Conservation (phyloP, 1,140 invertebrate genomes). For the Brachionus plicatilis region DNA sequence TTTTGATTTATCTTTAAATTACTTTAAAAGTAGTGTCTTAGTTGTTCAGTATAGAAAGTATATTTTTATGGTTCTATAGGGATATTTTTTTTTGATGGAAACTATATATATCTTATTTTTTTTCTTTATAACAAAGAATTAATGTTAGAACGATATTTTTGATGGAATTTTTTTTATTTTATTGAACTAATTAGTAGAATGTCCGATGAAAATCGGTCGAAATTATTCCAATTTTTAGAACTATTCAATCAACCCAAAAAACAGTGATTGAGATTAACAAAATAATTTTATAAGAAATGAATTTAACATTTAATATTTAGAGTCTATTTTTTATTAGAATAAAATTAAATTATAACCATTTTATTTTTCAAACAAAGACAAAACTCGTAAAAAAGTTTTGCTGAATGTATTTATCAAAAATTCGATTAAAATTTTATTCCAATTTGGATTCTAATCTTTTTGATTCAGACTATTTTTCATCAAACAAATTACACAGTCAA, state of each 20-base stretch:
- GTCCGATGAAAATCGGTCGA: background rate
- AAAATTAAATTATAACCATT: background rate
- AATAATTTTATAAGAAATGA: background rate
- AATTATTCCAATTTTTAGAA: background rate
- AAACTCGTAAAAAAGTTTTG: conserved; percentile 30
- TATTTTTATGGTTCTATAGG: background rate
- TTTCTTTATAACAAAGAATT: conserved; percentile 6
- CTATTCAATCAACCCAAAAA: background rate
- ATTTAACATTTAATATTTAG: background rate
- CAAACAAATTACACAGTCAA: background rate
- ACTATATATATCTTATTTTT: background rate
- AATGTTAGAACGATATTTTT: conserved; percentile 27
- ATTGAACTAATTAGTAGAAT: background rate
- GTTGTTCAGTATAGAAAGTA: background rate
- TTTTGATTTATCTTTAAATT: background rate
- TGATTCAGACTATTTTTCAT: background rate
- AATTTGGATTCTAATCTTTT: background rate
- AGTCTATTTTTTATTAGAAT: background rate
- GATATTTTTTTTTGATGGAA: background rate
- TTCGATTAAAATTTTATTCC: background rate
- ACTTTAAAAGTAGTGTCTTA: background rate
- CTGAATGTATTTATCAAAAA: background rate
- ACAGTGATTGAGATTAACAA: conserved; percentile 2
- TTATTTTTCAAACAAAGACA: background rate
- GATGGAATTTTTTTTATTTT: conserved; percentile 14